Evolutionary conservation across 1,140 invertebrate genomes (phyloP), one percentile per base, ranked within the genome.

Genomic region (Eriosoma lanigerum): DNA sequence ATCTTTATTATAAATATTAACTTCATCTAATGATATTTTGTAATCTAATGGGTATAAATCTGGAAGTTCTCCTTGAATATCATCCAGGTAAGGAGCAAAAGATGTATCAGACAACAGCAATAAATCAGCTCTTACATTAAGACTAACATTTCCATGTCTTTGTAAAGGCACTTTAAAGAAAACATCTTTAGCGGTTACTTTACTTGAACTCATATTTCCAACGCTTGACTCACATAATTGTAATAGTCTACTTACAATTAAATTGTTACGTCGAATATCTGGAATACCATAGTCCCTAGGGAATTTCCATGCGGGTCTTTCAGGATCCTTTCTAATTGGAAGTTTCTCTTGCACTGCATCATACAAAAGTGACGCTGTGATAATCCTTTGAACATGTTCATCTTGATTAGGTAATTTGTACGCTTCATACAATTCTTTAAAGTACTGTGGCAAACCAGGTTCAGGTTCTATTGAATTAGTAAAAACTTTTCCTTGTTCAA

Each of bases 301-400:
- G 85, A 92, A 93, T 82, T 89, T 90, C 85, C 87, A 93, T 21
- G 89, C 89, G 58, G 92, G 92, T 83, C 91, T 89, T 48, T 88
- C 84, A 10, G 89, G 87, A 84, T 94, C 89, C 85, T 91, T 91
- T 1, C 88, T 86, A 86, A 90, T 92, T 13, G 93, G 92, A 64
- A 96, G 85, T 84, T 91, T 91, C 81, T 91, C 87, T 85, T 94
- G 92, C 83, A 92, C 88, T 50, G 92, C 89, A 87, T 96, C 93
- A 88, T 92, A 93, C 66, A 94, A 85, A 84, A 91, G 90, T 1
- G 93, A 90, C 78, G 89, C 89, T 81, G 90, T 85, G 76, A 95
- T 90, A 15, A 89, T 89, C 83, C 89, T 24, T 13, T 62, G 52
- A 3, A 78, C 58, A 19, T 60, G 75, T 89, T 46, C 56, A 29